Conservation (phyloP, 2,888 invertebrate genomes). For the Cataglyphis livida region DNA sequence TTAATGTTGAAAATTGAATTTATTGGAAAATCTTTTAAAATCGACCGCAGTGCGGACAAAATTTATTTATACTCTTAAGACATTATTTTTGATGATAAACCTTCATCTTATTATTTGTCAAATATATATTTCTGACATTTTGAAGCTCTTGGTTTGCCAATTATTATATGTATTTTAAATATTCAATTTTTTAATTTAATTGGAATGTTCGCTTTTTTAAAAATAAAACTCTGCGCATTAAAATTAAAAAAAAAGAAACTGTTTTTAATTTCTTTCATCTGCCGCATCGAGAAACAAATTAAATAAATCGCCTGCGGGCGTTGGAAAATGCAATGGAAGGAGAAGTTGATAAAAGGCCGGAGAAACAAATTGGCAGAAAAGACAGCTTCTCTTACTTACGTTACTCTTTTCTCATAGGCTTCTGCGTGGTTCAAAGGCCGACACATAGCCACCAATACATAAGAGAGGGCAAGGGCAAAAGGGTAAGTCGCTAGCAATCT, state of each 20-base stretch:
- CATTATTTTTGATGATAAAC: not conserved
- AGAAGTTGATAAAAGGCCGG: slow-evolving; percentile 32
- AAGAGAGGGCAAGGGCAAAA: slow-evolving; percentile 93
- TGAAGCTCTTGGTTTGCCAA: not conserved
- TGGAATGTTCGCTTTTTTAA: not conserved
- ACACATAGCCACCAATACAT: slow-evolving; percentile 94
- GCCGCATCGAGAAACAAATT: slow-evolving; percentile 41
- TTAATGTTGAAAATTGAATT: not conserved
- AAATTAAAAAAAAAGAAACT: slow-evolving; percentile 1
- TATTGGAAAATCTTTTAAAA: not conserved
- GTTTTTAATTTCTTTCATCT: slow-evolving; percentile 41
- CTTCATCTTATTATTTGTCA: not conserved
- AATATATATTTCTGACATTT: not conserved
- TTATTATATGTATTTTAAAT: not conserved
- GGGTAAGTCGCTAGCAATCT: slow-evolving; percentile 88
- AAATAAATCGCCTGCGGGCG: slow-evolving; percentile 34
- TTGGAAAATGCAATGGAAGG: not conserved
- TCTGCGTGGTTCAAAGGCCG: slow-evolving; percentile 94
- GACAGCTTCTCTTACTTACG: slow-evolving; percentile 47
- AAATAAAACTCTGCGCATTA: not conserved
- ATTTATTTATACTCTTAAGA: not conserved
- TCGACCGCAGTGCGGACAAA: not conserved
- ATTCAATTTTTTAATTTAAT: not conserved
- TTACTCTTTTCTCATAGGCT: slow-evolving; percentile 87
- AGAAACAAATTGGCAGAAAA: slow-evolving; percentile 59